Percentiles rank a stretch among this genome's conserved stretches.
Evolutionary conservation across 2,113 vertebrate species (phyloP).

Genomic region (Marmota flaviventris): DNA sequence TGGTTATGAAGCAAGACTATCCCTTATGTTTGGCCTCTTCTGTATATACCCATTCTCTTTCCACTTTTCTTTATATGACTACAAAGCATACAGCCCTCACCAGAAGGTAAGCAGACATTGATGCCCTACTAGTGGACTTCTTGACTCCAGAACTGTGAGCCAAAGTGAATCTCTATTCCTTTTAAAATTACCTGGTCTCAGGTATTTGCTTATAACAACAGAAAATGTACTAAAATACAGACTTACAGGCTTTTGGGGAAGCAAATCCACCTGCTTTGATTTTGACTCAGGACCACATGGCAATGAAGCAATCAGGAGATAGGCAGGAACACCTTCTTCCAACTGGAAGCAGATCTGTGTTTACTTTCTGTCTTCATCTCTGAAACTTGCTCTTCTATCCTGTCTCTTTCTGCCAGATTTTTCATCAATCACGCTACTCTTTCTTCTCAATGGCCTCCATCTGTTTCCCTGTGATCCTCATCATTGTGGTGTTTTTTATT

Average conservation of each 20-base stretch:
- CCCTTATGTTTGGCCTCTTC: neutral
- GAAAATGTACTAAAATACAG: neutral
- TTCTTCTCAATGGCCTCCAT: neutral
- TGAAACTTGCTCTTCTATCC: neutral
- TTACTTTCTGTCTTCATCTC: neutral
- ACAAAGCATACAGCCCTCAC: neutral
- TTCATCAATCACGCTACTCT: neutral
- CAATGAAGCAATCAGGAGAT: neutral
- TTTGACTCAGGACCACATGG: neutral
- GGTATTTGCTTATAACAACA: neutral
- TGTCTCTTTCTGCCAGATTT: neutral
- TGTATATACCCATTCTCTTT: neutral
- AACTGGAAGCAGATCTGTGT: neutral
- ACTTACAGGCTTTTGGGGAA: neutral
- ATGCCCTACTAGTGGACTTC: neutral
- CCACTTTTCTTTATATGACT: neutral
- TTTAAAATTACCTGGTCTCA: neutral
- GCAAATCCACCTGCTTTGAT: neutral
- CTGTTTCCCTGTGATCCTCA: neutral
- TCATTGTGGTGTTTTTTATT: neutral
- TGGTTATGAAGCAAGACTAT: neutral
- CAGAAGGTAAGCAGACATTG: neutral
- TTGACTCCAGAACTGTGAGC: neutral
- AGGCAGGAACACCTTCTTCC: no score
- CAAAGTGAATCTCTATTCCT: neutral